These are phyloP conservation scores for Pseudomugil gertrudae DNA, from an alignment of 2,797 vertebrate genomes.

Conservation along the genomic window DNA sequence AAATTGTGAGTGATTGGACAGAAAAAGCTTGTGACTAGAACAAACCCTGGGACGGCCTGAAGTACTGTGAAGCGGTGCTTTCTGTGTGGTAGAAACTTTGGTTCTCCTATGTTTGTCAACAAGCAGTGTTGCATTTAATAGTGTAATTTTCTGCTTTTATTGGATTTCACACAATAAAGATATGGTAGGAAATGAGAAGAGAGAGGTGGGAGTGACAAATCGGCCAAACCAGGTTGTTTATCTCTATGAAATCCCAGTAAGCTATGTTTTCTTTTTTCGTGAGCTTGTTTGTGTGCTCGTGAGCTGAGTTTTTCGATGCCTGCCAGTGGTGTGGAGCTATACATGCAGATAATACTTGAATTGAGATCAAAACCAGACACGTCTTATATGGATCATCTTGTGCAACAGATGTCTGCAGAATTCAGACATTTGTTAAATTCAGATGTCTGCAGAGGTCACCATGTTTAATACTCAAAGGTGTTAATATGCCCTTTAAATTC, in stretches of 20 bases:
- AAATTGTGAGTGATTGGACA: neutral
- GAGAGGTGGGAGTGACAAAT: neutral
- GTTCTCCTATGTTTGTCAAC: neutral
- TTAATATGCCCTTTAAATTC: no score
- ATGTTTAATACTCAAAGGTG: no score
- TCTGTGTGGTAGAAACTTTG: neutral
- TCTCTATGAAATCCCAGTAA: neutral
- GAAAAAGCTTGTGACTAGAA: neutral
- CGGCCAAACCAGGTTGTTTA: neutral
- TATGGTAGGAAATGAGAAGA: slow-evolving; percentile 1
- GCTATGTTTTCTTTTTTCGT: no score
- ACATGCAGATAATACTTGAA: no score
- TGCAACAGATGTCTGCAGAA: no score
- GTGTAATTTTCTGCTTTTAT: slow-evolving; percentile 1
- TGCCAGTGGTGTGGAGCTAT: no score
- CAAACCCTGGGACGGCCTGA: neutral
- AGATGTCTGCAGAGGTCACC: no score
- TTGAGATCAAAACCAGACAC: no score
- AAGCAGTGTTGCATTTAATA: slow-evolving; percentile 2
- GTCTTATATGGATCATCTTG: no score
- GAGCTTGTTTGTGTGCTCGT: no score
- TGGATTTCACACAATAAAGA: slow-evolving; percentile 2
- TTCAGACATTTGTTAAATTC: no score
- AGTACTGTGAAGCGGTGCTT: neutral
- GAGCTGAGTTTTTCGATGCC: no score